Evolutionary conservation across 2,888 invertebrate genomes (phyloP), one percentile per base, ranked within the genome.

Genomic region (Criorhina ranunculi): DNA sequence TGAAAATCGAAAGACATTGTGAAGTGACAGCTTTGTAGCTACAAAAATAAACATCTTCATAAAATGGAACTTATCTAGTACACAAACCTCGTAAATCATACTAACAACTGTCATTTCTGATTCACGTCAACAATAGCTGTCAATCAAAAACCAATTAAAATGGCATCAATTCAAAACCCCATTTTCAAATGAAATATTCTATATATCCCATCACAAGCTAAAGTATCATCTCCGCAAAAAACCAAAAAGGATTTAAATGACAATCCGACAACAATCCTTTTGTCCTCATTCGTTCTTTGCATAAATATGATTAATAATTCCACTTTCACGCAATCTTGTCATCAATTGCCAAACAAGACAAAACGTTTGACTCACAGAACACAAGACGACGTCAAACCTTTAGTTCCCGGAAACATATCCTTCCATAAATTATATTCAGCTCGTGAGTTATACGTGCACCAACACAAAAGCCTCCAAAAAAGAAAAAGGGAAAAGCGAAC

Each of bases 301-400:
- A 66, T 44, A 70, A 72, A 77, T 82, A 72, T 82, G 82, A 82
- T 82, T 82, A 82, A 82, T 82, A 82, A 82, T 82, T 82, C 64
- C 64, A 70, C 81, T 82, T 82, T 82, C 64, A 82, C 70, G 72
- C 77, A 82, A 77, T 82, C 77, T 77, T 82, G 82, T 77, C 82
- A 77, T 82, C 77, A 82, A 82, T 82, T 82, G 70, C 76, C 77
- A 77, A 72, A 77, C 77, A 77, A 53, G 59, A 82, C 82, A 82
- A 75, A 77, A 62, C 77, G 55, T 78, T 78, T 78, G 77, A 78
- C 77, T 78, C 70, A 29, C 70, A 59, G 51, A 70, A 70, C 31
- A 70, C 60, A 70, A 70, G 49, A 78, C 70, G 49, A 78, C 70
- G 77, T 78, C 77, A 79, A 79, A 72, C 79, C 79, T 66, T 75